Percentiles rank a stretch among this genome's conserved stretches.
These are phyloP conservation scores for Nephrotoma flavescens DNA, from an alignment of 2,888 invertebrate species.

Conservation along the genomic window DNA sequence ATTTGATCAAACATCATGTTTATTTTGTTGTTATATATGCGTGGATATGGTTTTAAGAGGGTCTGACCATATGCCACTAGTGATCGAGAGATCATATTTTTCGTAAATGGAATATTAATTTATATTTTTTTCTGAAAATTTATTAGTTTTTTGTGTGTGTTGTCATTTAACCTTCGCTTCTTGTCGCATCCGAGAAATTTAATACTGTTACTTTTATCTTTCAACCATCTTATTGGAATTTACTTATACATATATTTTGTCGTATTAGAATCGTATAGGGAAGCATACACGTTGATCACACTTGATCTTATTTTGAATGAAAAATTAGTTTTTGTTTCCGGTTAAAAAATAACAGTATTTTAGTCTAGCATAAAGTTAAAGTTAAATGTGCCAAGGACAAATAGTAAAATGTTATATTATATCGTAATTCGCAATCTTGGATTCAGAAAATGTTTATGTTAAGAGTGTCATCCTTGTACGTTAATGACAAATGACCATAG, in stretches of 20 bases:
- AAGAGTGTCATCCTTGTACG: no score
- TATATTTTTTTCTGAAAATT: neutral
- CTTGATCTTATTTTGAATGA: no score
- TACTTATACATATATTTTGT: neutral
- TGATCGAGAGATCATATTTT: neutral
- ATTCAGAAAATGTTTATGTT: no score
- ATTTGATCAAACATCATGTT: neutral
- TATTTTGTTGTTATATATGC: neutral
- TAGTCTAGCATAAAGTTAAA: no score
- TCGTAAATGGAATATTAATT: neutral
- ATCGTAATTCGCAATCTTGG: no score
- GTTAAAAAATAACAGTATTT: no score
- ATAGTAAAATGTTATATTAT: no score
- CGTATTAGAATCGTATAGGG: no score
- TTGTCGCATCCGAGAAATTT: neutral
- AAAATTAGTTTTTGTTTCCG: no score
- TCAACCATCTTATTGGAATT: neutral
- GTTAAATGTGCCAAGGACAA: no score
- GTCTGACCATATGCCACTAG: neutral
- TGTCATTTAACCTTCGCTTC: neutral
- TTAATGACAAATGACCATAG: no score
- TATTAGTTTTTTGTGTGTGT: neutral
- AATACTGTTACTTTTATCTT: neutral
- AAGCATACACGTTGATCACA: neutral
- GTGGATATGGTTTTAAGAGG: neutral